A percentile compares a stretch with the other conserved stretches of the same genome.
Conservation (phyloP, 2,888 invertebrate species). For the Venusia cambrica region DNA sequence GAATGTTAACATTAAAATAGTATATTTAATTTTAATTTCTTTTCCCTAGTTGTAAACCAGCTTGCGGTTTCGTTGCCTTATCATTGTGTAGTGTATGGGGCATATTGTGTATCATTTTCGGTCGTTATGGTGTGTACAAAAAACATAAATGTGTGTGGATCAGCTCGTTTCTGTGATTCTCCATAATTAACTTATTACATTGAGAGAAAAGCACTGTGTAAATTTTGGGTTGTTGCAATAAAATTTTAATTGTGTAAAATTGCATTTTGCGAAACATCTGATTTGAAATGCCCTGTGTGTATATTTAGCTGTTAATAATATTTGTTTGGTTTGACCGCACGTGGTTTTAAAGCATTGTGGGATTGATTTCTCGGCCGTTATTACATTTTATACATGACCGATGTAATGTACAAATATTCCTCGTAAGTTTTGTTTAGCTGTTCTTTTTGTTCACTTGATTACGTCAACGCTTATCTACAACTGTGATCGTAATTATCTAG, state of each 20-base stretch:
- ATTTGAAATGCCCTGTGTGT: slow-evolving; percentile 57
- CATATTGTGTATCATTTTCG: slow-evolving; percentile 33
- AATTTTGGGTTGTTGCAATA: slow-evolving; percentile 79
- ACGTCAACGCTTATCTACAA: slow-evolving; percentile 33
- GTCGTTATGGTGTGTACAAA: slow-evolving; percentile 27
- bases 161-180: slow-evolving; percentile 52
- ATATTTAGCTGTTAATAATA: slow-evolving; percentile 47
- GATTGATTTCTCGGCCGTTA: background rate
- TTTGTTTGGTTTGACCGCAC: slow-evolving; percentile 41
- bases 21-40: slow-evolving; percentile 34
- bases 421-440: slow-evolving; percentile 25
- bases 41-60: slow-evolving; percentile 38
- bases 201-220: slow-evolving; percentile 51
- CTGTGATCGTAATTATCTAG: slow-evolving; percentile 49
- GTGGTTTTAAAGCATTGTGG: slow-evolving; percentile 1
- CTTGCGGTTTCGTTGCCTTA: slow-evolving; percentile 51
- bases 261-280: slow-evolving; percentile 53
- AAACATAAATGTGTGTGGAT: slow-evolving; percentile 30
- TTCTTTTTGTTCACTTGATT: slow-evolving; percentile 7
- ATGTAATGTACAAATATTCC: slow-evolving; percentile 55
- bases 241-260: slow-evolving; percentile 58
- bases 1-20: slow-evolving; percentile 60
- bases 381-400: slow-evolving; percentile 35
- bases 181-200: slow-evolving; percentile 43
- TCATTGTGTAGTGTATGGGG: slow-evolving; percentile 55